phyloP scores from a whole-genome alignment of 2,888 invertebrate species.

The Erebia aethiops region DNA sequence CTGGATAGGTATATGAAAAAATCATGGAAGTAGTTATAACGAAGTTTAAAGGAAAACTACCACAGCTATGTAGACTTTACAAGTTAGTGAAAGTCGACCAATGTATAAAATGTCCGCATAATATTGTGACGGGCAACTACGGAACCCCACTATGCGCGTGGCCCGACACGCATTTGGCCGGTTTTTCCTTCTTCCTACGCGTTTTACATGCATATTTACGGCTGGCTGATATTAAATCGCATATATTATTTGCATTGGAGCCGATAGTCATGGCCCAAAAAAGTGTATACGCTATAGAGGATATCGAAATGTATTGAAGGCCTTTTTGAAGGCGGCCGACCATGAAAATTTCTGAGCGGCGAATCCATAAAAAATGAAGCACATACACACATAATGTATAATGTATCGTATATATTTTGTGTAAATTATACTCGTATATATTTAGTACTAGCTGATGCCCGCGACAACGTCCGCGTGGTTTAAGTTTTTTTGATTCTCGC shows the following conservation, averaged over 20 bases:
- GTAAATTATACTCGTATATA: not conserved
- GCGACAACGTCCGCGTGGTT: too few species aligned
- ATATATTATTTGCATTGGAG: constrained; percentile 39
- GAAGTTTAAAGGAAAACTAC: too few species aligned
- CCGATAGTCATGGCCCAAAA: constrained; percentile 28
- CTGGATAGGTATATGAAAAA: too few species aligned
- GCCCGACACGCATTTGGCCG: too few species aligned
- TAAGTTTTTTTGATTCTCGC: too few species aligned
- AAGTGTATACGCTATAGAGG: constrained; percentile 18
- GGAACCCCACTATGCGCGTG: too few species aligned
- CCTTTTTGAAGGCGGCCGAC: constrained; percentile 34
- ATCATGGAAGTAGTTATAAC: too few species aligned
- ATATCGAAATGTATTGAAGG: constrained; percentile 31
- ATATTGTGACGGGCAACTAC: too few species aligned
- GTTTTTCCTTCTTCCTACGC: constrained; percentile 23
- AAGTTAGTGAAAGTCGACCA: too few species aligned
- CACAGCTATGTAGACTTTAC: too few species aligned
- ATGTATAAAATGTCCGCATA: too few species aligned
- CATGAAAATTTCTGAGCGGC: constrained; percentile 33
- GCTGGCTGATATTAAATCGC: constrained; percentile 41
- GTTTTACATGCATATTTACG: constrained; percentile 34
- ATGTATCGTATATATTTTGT: not conserved
- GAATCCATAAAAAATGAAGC: constrained; percentile 22
- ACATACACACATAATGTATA: constrained; percentile 7
- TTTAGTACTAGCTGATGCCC: too few species aligned